These are phyloP conservation scores for Margaritifera margaritifera DNA, from an alignment of 2,888 invertebrate genomes.

Conservation along the genomic window DNA sequence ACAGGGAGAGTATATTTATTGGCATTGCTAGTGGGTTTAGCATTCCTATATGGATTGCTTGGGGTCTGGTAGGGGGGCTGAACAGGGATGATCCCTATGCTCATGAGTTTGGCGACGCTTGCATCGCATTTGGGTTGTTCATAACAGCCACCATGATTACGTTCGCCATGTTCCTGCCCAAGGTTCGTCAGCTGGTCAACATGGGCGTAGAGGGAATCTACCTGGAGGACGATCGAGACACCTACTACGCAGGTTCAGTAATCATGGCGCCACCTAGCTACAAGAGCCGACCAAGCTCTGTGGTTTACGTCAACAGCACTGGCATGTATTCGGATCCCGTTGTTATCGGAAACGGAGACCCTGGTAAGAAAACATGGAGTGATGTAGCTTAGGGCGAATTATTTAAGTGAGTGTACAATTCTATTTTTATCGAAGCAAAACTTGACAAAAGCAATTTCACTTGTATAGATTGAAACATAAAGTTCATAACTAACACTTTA, in stretches of 20 bases:
- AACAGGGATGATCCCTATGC: conserved; percentile 58
- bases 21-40: conserved; percentile 89
- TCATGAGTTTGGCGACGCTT: conserved; percentile 75
- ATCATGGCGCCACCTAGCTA: conserved; percentile 66
- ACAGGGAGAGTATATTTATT: conserved; percentile 93
- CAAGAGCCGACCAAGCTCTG: conserved; percentile 62
- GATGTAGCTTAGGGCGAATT: background rate
- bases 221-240: conserved; percentile 66
- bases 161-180: conserved; percentile 93
- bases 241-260: conserved; percentile 59
- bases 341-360: conserved; percentile 44
- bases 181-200: conserved; percentile 90
- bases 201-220: conserved; percentile 87
- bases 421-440: no score
- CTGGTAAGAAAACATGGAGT: conserved; percentile 44
- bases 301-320: conserved; percentile 61
- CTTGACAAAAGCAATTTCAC: no score
- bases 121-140: conserved; percentile 90
- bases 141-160: conserved; percentile 90
- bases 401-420: no score
- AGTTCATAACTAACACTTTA: no score
- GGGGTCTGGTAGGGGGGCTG: conserved; percentile 79
- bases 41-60: conserved; percentile 80
- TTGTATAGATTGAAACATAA: no score
- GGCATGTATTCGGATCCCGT: conserved; percentile 59